Evolutionary conservation across 37 sponge, comb jelly and placozoan genomes (phyloP).

Genomic region (Corticium candelabrum): DNA sequence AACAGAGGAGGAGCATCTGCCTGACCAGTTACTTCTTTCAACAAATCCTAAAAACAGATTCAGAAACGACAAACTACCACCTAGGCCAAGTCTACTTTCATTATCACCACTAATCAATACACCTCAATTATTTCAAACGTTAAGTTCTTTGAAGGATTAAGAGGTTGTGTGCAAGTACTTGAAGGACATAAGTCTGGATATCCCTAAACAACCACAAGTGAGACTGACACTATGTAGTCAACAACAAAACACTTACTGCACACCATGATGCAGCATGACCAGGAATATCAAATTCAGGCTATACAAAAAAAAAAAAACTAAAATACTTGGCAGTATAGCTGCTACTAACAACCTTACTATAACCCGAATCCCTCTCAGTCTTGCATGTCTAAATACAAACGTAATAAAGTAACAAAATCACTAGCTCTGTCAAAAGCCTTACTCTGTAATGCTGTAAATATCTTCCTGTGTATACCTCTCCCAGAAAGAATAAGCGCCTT

Average conservation of each 20-base stretch:
- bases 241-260: not conserved
- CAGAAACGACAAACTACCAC: no score
- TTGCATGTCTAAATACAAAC: not conserved
- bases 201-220: not conserved
- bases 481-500: slow-evolving; percentile 27
- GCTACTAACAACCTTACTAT: no score
- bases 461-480: slow-evolving; percentile 32
- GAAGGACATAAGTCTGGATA: slow-evolving; percentile 9
- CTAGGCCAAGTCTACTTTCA: no score
- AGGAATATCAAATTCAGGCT: slow-evolving; percentile 42
- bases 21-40: not conserved
- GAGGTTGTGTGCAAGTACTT: not conserved
- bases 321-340: no score
- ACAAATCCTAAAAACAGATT: not conserved
- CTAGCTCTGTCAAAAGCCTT: not conserved
- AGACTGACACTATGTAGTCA: no score
- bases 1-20: no score
- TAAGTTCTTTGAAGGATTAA: not conserved
- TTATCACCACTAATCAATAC: not conserved
- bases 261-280: slow-evolving; percentile 46
- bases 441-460: slow-evolving; percentile 13
- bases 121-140: slow-evolving; percentile 5
- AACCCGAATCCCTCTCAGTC: slow-evolving; percentile 6
- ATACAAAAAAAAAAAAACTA: no score
- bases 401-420: not conserved